phyloP scores from a whole-genome alignment of 1,140 invertebrate species.

The Calosoma granatense region DNA sequence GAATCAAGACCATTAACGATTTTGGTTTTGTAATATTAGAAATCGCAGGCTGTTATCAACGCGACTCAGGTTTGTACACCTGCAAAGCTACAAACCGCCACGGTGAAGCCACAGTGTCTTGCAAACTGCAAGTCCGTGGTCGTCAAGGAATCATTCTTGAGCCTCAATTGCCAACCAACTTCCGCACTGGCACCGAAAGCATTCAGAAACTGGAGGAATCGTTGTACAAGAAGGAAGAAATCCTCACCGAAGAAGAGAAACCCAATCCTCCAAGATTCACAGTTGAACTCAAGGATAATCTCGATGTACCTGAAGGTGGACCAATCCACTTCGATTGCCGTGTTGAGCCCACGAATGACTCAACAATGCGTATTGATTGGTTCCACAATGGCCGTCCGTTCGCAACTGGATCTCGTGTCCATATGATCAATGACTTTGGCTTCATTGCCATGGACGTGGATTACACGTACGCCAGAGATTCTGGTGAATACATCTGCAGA shows the following conservation, averaged over 20 bases:
- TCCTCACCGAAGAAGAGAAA: conserved; percentile 68
- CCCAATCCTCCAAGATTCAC: conserved; percentile 77
- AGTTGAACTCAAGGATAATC: conserved; percentile 71
- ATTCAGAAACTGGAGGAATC: conserved; percentile 84
- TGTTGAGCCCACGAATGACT: conserved; percentile 77
- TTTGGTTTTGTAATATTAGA: conserved; percentile 91
- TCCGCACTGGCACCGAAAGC: conserved; percentile 76
- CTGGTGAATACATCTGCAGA: conserved; percentile 76
- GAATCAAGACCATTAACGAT: conserved; percentile 86
- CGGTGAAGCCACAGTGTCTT: conserved; percentile 79
- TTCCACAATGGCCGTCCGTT: conserved; percentile 85
- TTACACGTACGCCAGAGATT: conserved; percentile 74
- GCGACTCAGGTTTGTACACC: conserved; percentile 81
- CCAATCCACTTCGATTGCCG: conserved; percentile 86
- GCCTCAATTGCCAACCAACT: conserved; percentile 79
- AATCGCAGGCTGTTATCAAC: conserved; percentile 76
- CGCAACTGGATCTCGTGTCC: conserved; percentile 77
- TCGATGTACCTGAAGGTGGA: conserved; percentile 77
- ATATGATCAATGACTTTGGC: conserved; percentile 88
- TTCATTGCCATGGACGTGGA: conserved; percentile 81
- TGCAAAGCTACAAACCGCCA: conserved; percentile 87
- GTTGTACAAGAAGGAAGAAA: conserved; percentile 78
- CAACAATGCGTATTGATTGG: conserved; percentile 87
- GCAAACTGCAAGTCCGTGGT: conserved; percentile 73
- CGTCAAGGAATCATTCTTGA: conserved; percentile 81